Evolutionary conservation across 1,140 invertebrate species (phyloP).

Genomic region (Bombus huntii): DNA sequence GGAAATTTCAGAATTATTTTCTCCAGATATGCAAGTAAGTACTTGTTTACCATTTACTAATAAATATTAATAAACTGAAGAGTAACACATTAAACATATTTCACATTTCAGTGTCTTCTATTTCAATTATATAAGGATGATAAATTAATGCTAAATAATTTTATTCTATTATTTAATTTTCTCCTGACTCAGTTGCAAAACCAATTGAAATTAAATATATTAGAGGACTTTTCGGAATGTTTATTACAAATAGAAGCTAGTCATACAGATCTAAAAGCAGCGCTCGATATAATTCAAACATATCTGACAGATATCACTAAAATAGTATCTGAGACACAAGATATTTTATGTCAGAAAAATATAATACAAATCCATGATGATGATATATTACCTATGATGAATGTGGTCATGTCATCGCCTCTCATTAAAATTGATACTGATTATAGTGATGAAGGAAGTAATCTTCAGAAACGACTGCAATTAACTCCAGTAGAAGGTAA

Average conservation of each 20-base stretch:
- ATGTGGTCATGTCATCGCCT: conserved; percentile 72
- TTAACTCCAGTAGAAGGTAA: conserved; percentile 74
- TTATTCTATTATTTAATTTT: conserved; percentile 62
- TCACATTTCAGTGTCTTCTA: conserved; percentile 62
- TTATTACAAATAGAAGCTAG: conserved; percentile 68
- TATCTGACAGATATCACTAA: conserved; percentile 35
- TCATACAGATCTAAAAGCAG: conserved; percentile 60
- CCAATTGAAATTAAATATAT: conserved; percentile 38
- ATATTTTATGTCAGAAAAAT: conserved; percentile 31
- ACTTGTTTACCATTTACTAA: background rate
- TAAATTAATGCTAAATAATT: conserved; percentile 65
- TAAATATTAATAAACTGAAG: background rate
- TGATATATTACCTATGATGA: conserved; percentile 33
- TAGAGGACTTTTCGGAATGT: conserved; percentile 63
- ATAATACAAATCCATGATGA: conserved; percentile 14
- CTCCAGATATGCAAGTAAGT: conserved; percentile 69
- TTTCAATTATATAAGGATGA: conserved; percentile 67
- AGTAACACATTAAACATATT: conserved; percentile 7
- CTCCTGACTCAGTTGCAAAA: conserved; percentile 57
- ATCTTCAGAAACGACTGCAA: conserved; percentile 64
- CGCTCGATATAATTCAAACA: conserved; percentile 57
- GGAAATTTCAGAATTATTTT: conserved; percentile 62
- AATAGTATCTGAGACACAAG: conserved; percentile 19
- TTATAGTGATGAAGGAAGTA: conserved; percentile 35
- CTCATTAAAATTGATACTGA: conserved; percentile 69